Evolutionary conservation across 2,888 invertebrate species (phyloP), one percentile per base, ranked within the genome.

Genomic region (Colletes collaris): DNA sequence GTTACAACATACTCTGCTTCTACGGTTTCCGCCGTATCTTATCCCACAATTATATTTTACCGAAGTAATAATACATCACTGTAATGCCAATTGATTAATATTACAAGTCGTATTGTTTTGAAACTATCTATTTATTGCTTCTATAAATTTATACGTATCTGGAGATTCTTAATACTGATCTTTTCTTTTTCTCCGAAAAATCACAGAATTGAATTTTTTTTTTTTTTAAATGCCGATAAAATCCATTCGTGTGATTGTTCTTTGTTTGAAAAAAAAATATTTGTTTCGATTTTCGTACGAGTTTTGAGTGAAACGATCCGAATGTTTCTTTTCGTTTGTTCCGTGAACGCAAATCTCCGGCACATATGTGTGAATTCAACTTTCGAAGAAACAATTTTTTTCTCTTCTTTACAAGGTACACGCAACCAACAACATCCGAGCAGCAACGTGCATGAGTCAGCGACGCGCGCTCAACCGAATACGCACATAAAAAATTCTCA

Each of bases 401-500:
- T 16, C 16, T 53, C 19, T 49, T 59, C 37, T 50, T 50, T 50
- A 46, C 49, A 27, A 70, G 55, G 49, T 65, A 56, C 68, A 60
- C 56, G 80, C 76, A 86, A 2, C 27, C 1, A 2, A 84, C 83
- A 84, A 82, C 86, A 76, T 73, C 74, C 76, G 70, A 69, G 70
- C 63, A 70, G 63, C 16, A 2, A 27, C 19, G 62, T 52, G 72
- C 66, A 56, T 84, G 82, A 82, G 80, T 83, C 84, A 87, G 79
- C 83, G 70, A 59, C 66, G 77, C 70, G 68, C 81, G 82, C 75
- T 82, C 82, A 80, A 82, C 79, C 86, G 85, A 82, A 81, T 78
- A 76, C 83, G 82, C 77, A n/a, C 70, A 53, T 63, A 68, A 67
- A 73, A 64, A 67, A 76, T 77, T 77, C 77, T 86, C 86, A 79